phyloP scores from a whole-genome alignment of 2,888 invertebrate species.

The Sabatieria punctata region DNA sequence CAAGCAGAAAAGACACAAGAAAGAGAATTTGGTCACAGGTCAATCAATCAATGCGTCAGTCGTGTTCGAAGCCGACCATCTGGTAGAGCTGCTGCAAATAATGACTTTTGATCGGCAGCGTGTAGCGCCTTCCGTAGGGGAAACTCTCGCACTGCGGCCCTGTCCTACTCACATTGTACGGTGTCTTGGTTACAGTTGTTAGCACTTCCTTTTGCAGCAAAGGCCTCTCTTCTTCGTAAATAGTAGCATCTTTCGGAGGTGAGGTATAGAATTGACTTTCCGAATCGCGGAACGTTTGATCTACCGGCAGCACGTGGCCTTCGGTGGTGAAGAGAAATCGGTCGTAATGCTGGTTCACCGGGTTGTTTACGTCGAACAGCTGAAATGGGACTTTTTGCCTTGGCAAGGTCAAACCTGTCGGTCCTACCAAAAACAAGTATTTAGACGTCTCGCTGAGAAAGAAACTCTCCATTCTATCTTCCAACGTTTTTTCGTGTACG shows the following conservation, averaged over 20 bases:
- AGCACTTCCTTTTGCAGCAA: neutral
- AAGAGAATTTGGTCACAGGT: no score
- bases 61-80: conserved; percentile 12
- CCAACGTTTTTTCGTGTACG: conserved; percentile 43
- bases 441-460: conserved; percentile 49
- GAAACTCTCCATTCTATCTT: conserved; percentile 49
- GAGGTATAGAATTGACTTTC: neutral
- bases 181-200: neutral
- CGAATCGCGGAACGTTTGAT: conserved; percentile 14
- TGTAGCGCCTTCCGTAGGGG: conserved; percentile 3
- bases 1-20: no score
- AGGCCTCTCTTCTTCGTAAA: no score
- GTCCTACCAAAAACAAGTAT: conserved; percentile 45
- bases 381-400: conserved; percentile 24
- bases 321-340: conserved; percentile 46
- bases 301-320: conserved; percentile 43
- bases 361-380: conserved; percentile 47
- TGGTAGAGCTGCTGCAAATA: conserved; percentile 13
- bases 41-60: no score
- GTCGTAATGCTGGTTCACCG: conserved; percentile 40
- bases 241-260: neutral
- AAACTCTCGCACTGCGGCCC: neutral
- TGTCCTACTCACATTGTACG: neutral
- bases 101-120: conserved; percentile 12
- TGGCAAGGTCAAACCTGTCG: neutral